These are phyloP conservation scores for Leptinotarsa rubiginosa DNA, from an alignment of 2,888 invertebrate genomes.

Conservation along the genomic window DNA sequence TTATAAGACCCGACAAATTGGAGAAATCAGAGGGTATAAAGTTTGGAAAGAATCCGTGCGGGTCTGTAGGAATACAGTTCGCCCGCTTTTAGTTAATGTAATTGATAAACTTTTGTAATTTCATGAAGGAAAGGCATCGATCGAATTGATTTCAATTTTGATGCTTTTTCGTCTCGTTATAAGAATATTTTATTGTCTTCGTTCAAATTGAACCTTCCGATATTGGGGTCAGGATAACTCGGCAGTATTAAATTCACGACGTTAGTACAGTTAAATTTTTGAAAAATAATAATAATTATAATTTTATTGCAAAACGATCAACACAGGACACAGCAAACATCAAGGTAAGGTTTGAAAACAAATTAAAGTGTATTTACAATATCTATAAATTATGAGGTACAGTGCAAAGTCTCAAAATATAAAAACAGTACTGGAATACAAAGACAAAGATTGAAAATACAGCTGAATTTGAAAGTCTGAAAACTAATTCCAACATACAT, in stretches of 20 bases:
- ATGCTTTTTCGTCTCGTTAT: not conserved
- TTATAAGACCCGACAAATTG: slow-evolving; percentile 39
- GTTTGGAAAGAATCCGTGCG: slow-evolving; percentile 10
- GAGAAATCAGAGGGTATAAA: slow-evolving; percentile 20
- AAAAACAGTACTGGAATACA: too few species aligned
- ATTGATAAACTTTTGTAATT: slow-evolving; percentile 12
- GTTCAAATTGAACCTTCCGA: not conserved
- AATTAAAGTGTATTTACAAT: too few species aligned
- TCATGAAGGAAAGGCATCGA: not conserved
- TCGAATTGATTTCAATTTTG: not conserved
- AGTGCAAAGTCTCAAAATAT: too few species aligned
- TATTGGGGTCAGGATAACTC: not conserved
- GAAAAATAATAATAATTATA: too few species aligned
- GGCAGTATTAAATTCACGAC: not conserved
- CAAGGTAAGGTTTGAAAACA: too few species aligned
- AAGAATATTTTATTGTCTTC: not conserved
- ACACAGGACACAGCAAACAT: too few species aligned
- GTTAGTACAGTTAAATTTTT: too few species aligned
- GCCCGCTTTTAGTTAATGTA: not conserved
- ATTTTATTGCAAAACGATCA: too few species aligned
- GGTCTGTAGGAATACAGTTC: not conserved
- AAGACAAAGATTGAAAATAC: too few species aligned
- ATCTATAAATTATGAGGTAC: too few species aligned
- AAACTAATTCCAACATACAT: too few species aligned
- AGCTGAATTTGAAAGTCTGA: too few species aligned